phyloP scores from a whole-genome alignment of 2,113 vertebrate species.

The Gavialis gangeticus region DNA sequence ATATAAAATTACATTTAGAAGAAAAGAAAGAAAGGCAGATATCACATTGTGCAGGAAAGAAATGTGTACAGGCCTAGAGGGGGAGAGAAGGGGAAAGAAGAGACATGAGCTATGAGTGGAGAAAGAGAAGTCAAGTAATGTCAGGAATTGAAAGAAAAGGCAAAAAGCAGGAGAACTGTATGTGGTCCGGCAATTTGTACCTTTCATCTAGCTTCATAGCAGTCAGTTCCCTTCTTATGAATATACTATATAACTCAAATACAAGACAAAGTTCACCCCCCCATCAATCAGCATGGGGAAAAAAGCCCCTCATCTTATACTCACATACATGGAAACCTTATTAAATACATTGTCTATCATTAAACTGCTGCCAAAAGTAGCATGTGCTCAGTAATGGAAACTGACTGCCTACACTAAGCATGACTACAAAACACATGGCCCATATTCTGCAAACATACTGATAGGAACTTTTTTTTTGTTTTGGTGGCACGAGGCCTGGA shows the following conservation, averaged over 20 bases:
- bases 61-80: background rate
- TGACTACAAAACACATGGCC: too few relatives aligned
- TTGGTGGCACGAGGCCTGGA: too few relatives aligned
- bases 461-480: too few relatives aligned
- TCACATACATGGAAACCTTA: too few relatives aligned
- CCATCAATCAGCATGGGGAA: too few relatives aligned
- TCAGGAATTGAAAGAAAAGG: slow-evolving; percentile 75
- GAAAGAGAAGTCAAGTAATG: slow-evolving; percentile 74
- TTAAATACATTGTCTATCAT: too few relatives aligned
- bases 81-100: slow-evolving; percentile 47
- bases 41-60: background rate
- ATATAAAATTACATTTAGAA: slow-evolving; percentile 69
- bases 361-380: too few relatives aligned
- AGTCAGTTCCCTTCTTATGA: slow-evolving; percentile 9
- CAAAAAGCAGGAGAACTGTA: slow-evolving; percentile 76
- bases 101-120: slow-evolving; percentile 67
- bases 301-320: too few relatives aligned
- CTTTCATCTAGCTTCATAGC: slow-evolving; percentile 56
- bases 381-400: too few relatives aligned
- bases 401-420: too few relatives aligned
- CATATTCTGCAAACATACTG: too few relatives aligned
- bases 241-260: background rate
- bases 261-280: too few relatives aligned
- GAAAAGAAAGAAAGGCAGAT: slow-evolving; percentile 34
- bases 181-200: slow-evolving; percentile 72